Evolutionary conservation across 1,140 invertebrate species (phyloP), one percentile per base, ranked within the genome.

Genomic region (Pentalonia nigronervosa): DNA sequence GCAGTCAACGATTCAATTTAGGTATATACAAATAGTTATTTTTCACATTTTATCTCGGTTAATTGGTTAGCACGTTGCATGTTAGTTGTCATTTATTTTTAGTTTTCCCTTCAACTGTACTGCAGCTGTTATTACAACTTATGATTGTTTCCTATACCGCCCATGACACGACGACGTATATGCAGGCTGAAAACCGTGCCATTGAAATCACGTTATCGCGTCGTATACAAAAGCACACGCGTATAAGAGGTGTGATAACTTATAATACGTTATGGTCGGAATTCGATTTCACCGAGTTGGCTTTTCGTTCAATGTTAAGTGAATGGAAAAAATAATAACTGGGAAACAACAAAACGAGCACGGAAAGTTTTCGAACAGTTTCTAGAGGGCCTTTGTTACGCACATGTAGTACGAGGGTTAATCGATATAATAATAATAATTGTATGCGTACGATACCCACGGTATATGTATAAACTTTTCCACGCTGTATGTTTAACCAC

Each of bases 41-140:
- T 87, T 45, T 47, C 25, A 87, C 45, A 87, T 87, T 87, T 30
- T 47, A 87, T n/a, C 45, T 87, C n/a, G 45, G 25, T 87, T 87
- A 87, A 87, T 87, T 87, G 84, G 84, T 87, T 87, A 25, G 30
- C 45, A 87, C 36, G 14, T 47, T 2, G 1, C 11, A 84, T 41
- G 41, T 45, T n/a, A 67, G 25, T 67, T 25, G 83, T 86, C 34
- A 34, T 23, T 36, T 76, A 83, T 83, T 41, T 83, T 83, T 41
- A 36, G n/a, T 83, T 36, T 81, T 83, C 36, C 6, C n/a, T 83
- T 36, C 81, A 83, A 83, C 21, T 41, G n/a, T n/a, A 76, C 30
- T 30, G n/a, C 14, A 76, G 60, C 60, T n/a, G 21, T n/a, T 76
- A n/a, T 23, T n/a, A 2, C 50, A 53, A 76, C n/a, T 76, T 76